These are phyloP conservation scores for Tachyglossus aculeatus DNA, from an alignment of 2,797 vertebrate species.

Conservation along the genomic window DNA sequence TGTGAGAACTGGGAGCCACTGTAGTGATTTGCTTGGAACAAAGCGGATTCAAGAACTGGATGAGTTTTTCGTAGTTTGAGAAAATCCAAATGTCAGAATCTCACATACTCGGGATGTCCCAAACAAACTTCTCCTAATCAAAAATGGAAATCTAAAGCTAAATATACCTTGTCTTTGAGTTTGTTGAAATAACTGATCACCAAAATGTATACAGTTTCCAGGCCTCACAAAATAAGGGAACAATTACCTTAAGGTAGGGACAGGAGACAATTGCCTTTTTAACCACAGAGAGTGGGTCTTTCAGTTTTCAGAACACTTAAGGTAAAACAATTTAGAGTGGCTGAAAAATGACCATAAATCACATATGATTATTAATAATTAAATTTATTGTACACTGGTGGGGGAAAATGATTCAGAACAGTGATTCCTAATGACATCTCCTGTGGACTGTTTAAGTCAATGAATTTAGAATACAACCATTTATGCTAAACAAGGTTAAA, in stretches of 20 bases:
- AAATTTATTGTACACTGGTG: conserved; percentile 37
- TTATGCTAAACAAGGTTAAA: conserved; percentile 79
- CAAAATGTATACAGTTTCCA: conserved; percentile 1
- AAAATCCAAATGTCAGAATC: too few species aligned
- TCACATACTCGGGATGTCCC: too few species aligned
- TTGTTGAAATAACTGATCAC: conserved; percentile 29
- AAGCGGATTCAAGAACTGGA: too few species aligned
- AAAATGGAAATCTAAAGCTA: too few species aligned
- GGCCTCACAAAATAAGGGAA: background rate
- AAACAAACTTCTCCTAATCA: too few species aligned
- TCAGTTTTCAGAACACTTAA: conserved; percentile 39
- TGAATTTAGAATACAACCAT: conserved; percentile 72
- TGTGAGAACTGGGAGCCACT: too few species aligned
- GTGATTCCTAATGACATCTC: conserved; percentile 66
- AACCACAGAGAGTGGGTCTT: conserved; percentile 12
- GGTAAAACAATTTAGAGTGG: conserved; percentile 50
- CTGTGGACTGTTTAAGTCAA: conserved; percentile 59
- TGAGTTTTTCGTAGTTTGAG: too few species aligned
- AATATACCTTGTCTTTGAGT: background rate
- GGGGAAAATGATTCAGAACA: conserved; percentile 2
- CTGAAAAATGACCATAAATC: conserved; percentile 57
- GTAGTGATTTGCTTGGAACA: too few species aligned
- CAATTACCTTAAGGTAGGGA: conserved; percentile 1
- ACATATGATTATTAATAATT: conserved; percentile 51
- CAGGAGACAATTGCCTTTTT: conserved; percentile 27